Conservation (phyloP, 1,140 invertebrate species). For the Lethrus apterus region DNA sequence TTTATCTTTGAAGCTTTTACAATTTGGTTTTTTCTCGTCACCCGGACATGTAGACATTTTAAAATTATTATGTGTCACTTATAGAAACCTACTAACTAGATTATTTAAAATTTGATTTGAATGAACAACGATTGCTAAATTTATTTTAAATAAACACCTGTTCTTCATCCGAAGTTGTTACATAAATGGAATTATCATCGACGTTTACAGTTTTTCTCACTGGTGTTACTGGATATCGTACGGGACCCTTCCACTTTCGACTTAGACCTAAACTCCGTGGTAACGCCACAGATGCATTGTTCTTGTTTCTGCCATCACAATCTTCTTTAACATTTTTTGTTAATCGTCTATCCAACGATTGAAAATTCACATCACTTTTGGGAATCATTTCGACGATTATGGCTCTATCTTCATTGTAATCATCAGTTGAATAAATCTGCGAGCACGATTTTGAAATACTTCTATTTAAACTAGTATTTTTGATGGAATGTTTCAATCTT, state of each 20-base stretch:
- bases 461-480: constrained; percentile 17
- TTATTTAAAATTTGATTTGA: no score
- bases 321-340: constrained; percentile 2
- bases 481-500: background rate
- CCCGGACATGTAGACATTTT: no score
- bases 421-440: constrained; percentile 23
- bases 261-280: constrained; percentile 48
- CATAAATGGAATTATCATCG: constrained; percentile 16
- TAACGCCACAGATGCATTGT: constrained; percentile 38
- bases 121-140: no score
- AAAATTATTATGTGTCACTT: no score
- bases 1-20: no score
- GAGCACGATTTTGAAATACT: constrained; percentile 31
- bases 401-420: constrained; percentile 21
- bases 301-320: constrained; percentile 1
- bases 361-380: constrained; percentile 14
- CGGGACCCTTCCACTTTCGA: constrained; percentile 49
- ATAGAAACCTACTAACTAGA: no score
- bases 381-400: constrained; percentile 36
- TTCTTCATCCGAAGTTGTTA: constrained; percentile 37
- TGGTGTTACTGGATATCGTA: constrained; percentile 54
- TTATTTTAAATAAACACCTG: constrained; percentile 39
- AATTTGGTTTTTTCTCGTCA: no score
- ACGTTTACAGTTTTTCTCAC: constrained; percentile 27
- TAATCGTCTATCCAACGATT: constrained; percentile 17